These are phyloP conservation scores for Chanos chanos DNA, from an alignment of 2,797 vertebrate genomes.

Conservation along the genomic window DNA sequence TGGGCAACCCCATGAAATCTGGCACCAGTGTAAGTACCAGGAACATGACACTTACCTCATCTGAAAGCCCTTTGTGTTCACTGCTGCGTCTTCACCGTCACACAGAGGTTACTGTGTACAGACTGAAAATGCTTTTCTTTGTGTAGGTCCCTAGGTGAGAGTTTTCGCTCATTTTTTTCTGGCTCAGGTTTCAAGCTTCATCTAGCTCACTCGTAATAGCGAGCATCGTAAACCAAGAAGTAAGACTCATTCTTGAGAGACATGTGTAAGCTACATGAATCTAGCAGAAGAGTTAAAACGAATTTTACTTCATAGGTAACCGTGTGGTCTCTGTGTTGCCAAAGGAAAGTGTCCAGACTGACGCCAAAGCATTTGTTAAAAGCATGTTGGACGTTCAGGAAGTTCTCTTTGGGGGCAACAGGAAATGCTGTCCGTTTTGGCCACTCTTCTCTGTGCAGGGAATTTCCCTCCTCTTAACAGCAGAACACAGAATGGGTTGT, in stretches of 20 bases:
- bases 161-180: too few relatives aligned
- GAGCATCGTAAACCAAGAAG: too few relatives aligned
- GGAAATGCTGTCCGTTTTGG: slow-evolving; percentile 44
- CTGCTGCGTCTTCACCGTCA: neutral
- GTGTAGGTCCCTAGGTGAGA: too few relatives aligned
- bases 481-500: slow-evolving; percentile 1
- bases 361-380: slow-evolving; percentile 31
- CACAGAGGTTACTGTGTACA: too few relatives aligned
- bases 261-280: too few relatives aligned
- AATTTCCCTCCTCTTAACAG: slow-evolving; percentile 43
- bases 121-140: too few relatives aligned
- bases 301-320: too few relatives aligned
- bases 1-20: slow-evolving; percentile 93
- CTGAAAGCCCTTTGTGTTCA: neutral
- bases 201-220: too few relatives aligned
- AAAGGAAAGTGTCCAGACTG: neutral
- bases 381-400: slow-evolving; percentile 53
- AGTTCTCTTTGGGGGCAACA: slow-evolving; percentile 28
- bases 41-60: neutral
- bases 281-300: too few relatives aligned
- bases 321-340: neutral
- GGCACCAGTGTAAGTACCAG: slow-evolving; percentile 79
- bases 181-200: too few relatives aligned
- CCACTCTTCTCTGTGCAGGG: slow-evolving; percentile 35
- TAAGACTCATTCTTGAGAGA: too few relatives aligned